These are phyloP conservation scores for Chaenocephalus aceratus DNA, from an alignment of 2,113 vertebrate species.

Conservation along the genomic window DNA sequence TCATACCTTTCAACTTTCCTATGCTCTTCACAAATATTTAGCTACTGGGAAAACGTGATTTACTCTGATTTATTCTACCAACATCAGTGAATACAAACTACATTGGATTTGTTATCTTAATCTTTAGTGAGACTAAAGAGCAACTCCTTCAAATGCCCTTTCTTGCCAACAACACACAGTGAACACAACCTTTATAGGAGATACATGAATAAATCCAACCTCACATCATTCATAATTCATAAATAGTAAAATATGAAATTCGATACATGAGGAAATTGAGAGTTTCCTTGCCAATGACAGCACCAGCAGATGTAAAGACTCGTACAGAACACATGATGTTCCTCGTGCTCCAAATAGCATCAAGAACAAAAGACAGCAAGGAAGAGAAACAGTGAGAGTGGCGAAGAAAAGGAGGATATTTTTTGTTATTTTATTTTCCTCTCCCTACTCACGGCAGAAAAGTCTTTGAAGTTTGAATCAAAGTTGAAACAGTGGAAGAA, in stretches of 20 bases:
- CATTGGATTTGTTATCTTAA: too few relatives aligned
- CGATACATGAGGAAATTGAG: neutral
- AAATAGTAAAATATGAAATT: constrained; percentile 17
- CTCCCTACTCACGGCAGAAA: constrained; percentile 8
- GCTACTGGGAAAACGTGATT: too few relatives aligned
- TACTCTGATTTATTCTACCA: too few relatives aligned
- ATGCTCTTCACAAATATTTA: too few relatives aligned
- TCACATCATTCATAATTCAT: neutral
- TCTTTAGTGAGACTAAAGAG: too few relatives aligned
- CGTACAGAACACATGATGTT: constrained; percentile 37
- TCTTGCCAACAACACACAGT: neutral
- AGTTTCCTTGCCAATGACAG: constrained; percentile 32
- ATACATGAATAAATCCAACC: neutral
- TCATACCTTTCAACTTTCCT: neutral
- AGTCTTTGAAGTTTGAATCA: constrained; percentile 12
- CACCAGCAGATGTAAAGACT: constrained; percentile 18
- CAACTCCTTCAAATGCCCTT: neutral
- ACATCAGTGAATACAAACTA: too few relatives aligned
- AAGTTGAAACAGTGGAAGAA: constrained; percentile 17
- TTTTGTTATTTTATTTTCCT: constrained; percentile 13
- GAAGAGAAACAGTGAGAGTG: neutral
- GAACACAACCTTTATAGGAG: neutral
- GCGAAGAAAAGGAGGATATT: neutral
- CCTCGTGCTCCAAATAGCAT: constrained; percentile 50
- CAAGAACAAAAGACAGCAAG: constrained; percentile 23